A percentile compares a stretch with the other conserved stretches of the same genome.
Conservation (phyloP, 2,113 vertebrate genomes). For the Orientallactaga bullata region DNA sequence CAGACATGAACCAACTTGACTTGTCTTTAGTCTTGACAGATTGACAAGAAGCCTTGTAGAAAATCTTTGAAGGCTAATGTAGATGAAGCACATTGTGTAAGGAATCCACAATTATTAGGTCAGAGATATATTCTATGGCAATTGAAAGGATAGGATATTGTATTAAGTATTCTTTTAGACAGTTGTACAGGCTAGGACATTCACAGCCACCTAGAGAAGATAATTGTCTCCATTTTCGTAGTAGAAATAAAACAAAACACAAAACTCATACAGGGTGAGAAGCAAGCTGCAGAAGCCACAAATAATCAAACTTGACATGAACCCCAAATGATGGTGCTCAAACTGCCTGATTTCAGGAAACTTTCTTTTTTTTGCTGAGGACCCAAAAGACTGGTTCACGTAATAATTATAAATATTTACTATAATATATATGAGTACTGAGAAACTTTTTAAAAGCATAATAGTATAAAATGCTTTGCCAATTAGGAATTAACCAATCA, state of each 20-base stretch:
- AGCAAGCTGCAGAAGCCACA: not conserved
- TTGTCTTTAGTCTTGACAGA: not conserved
- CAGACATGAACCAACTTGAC: not conserved
- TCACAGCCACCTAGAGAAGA: not conserved
- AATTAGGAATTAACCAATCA: not conserved
- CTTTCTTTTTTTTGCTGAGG: not conserved
- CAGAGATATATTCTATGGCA: not conserved
- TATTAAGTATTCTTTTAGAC: not conserved
- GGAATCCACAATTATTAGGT: not conserved
- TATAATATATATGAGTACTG: not conserved
- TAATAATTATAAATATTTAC: not conserved
- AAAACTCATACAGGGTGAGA: not conserved
- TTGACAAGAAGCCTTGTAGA: not conserved
- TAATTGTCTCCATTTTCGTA: not conserved
- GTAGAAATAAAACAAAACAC: not conserved
- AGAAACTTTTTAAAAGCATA: not conserved
- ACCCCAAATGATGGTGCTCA: not conserved
- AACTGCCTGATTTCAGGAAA: not conserved
- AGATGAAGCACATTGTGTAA: not conserved
- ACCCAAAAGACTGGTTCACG: not conserved
- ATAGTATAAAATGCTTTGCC: not conserved
- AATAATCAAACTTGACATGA: not conserved
- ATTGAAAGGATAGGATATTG: not conserved
- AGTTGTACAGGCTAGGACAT: not conserved
- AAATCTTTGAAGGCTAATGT: not conserved